Base-by-base conservation (phyloP, 2,888 invertebrate species). In the Drosophila histrio region DNA sequence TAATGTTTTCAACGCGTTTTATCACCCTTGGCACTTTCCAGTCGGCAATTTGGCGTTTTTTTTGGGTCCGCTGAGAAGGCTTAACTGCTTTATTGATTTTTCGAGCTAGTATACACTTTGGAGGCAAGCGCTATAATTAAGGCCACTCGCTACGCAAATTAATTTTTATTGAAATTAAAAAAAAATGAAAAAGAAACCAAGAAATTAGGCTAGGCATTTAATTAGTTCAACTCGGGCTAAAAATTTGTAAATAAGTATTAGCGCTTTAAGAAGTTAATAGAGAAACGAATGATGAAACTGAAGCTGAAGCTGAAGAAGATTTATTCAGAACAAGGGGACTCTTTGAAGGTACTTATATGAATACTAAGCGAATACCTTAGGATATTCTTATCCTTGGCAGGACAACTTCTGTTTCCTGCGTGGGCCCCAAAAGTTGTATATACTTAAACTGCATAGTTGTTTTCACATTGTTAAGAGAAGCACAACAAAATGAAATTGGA, bases 91-190 rank as follows among this genome's bases (percentile, higher is more conserved):
- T 70, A 78, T 72, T 66, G 75, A 63, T 72, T 79, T 79, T 67
- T 49, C 32, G 43, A 34, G 30, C 57, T 22, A n/a, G n/a, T n/a
- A n/a, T n/a, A 56, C 34, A 52, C 61, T 62, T 47, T 38, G 19
- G 21, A 22, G 59, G 22, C 43, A 19, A 62, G 57, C 64, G 61
- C 69, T 63, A 87, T 81, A 87, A 84, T 87, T 81, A 81, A 68
- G 61, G 67, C 56, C 64, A 61, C 59, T 70, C 67, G 64, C 46
- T 56, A 59, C 47, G 65, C 71, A 82, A 87, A 82, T 87, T 87
- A 82, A 87, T 73, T 87, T 87, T 79, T 82, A 82, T 87, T 72
- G 82, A 38, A 65, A 72, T 80, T 69, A 60, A 41, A 66, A 53
- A 80, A 64, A 61, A 30, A 39, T 13, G 26, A 5, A 2, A 44